Conservation (phyloP, 2,797 vertebrate genomes). For the Melanotaenia boesemani region DNA sequence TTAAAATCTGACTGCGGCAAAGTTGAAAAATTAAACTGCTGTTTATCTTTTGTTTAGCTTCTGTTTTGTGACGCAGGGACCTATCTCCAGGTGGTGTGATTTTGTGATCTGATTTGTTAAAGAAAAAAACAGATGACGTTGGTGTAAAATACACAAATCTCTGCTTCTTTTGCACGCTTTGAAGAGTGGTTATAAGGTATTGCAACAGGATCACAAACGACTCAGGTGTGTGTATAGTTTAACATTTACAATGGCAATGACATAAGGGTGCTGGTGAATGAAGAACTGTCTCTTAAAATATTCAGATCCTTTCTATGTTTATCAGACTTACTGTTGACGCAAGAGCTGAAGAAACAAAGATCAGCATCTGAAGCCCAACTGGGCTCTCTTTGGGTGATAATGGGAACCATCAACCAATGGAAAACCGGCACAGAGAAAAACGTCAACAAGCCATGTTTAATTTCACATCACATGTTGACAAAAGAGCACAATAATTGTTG, state of each 20-base stretch:
- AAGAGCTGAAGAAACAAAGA: slow-evolving; percentile 51
- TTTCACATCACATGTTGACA: slow-evolving; percentile 64
- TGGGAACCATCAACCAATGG: slow-evolving; percentile 40
- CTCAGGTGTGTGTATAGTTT: slow-evolving; percentile 32
- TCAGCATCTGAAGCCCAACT: slow-evolving; percentile 60
- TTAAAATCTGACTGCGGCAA: neutral
- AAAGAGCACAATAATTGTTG: slow-evolving; percentile 65
- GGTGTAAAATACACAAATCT: slow-evolving; percentile 45
- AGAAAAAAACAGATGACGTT: slow-evolving; percentile 50
- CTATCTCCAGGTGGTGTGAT: slow-evolving; percentile 37
- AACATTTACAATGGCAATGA: slow-evolving; percentile 36
- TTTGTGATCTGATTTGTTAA: slow-evolving; percentile 36
- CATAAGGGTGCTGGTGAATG: slow-evolving; percentile 21
- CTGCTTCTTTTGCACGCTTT: slow-evolving; percentile 29
- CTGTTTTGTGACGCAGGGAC: slow-evolving; percentile 48
- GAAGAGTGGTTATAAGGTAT: slow-evolving; percentile 27
- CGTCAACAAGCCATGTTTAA: slow-evolving; percentile 70
- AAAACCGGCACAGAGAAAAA: slow-evolving; percentile 56
- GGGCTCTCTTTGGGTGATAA: slow-evolving; percentile 52
- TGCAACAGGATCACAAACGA: slow-evolving; percentile 32
- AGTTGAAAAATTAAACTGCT: slow-evolving; percentile 13
- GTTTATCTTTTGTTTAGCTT: slow-evolving; percentile 57
- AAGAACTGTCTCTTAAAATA: slow-evolving; percentile 49
- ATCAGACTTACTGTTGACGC: slow-evolving; percentile 61
- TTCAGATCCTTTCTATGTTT: slow-evolving; percentile 55